phyloP scores from a whole-genome alignment of 2,888 invertebrate genomes.

The Monoplex corrugatus region DNA sequence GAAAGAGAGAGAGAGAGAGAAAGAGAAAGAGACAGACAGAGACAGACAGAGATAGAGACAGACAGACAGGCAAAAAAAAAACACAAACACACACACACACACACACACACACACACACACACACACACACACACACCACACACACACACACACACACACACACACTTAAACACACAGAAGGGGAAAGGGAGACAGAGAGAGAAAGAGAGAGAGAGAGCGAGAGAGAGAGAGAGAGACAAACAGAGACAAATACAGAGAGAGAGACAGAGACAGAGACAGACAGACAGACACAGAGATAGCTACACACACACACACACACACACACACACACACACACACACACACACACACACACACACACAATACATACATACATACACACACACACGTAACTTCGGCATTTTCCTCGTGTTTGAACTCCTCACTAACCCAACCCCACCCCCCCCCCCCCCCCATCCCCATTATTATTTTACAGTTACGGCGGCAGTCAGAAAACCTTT shows the following conservation, averaged over 20 bases:
- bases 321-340: not conserved
- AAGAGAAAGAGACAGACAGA: not conserved
- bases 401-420: too few relatives aligned
- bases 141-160: not conserved
- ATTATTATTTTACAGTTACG: too few relatives aligned
- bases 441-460: too few relatives aligned
- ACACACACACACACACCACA: not conserved
- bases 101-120: slow-evolving; percentile 6
- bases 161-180: not conserved
- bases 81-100: not conserved
- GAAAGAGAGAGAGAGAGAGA: not conserved
- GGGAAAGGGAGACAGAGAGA: not conserved
- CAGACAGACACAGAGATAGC: not conserved
- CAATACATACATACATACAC: not conserved
- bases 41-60: not conserved
- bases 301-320: not conserved
- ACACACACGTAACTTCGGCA: too few relatives aligned
- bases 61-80: too few relatives aligned
- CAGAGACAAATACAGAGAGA: not conserved
- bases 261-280: not conserved
- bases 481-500: too few relatives aligned
- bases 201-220: not conserved
- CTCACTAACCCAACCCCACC: too few relatives aligned
- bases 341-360: not conserved
- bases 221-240: not conserved